phyloP scores from a whole-genome alignment of 2,888 invertebrate genomes.

The Pterostichus madidus region DNA sequence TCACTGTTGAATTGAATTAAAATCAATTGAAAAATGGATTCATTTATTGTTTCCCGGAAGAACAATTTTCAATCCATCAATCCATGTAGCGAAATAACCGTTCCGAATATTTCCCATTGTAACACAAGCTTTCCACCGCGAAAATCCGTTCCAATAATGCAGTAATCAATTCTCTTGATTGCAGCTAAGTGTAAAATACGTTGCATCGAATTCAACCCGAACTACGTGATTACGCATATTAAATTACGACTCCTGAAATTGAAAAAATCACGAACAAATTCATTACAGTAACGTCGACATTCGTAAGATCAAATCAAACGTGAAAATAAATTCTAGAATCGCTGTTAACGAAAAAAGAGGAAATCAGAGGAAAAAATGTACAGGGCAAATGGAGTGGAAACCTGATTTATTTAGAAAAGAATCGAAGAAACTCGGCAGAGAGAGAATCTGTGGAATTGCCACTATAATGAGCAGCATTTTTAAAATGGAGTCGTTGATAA shows the following conservation, averaged over 20 bases:
- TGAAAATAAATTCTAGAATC: constrained; percentile 63
- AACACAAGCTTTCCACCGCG: constrained; percentile 8
- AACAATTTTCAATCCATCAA: not conserved
- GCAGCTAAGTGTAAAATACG: constrained; percentile 64
- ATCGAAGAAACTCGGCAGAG: not conserved
- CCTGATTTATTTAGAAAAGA: constrained; percentile 66
- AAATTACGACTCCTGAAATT: constrained; percentile 47
- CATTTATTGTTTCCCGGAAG: not conserved
- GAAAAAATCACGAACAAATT: constrained; percentile 52
- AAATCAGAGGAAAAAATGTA: constrained; percentile 59
- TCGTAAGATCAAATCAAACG: constrained; percentile 59
- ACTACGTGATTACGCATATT: constrained; percentile 63
- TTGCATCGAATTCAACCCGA: constrained; percentile 36
- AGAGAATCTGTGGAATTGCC: constrained; percentile 12
- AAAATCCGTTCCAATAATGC: constrained; percentile 62
- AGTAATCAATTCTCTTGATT: constrained; percentile 64
- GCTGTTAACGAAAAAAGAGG: constrained; percentile 54
- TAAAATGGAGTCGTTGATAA: constrained; percentile 14
- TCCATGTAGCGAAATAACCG: constrained; percentile 6
- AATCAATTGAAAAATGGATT: too few relatives aligned
- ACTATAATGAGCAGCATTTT: constrained; percentile 40
- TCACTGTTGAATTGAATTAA: too few relatives aligned
- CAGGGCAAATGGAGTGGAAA: constrained; percentile 66
- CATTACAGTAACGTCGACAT: constrained; percentile 39
- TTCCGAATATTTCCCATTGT: constrained; percentile 12